phyloP scores from a whole-genome alignment of 1,140 invertebrate species.

The Wiebesia pumilae region DNA sequence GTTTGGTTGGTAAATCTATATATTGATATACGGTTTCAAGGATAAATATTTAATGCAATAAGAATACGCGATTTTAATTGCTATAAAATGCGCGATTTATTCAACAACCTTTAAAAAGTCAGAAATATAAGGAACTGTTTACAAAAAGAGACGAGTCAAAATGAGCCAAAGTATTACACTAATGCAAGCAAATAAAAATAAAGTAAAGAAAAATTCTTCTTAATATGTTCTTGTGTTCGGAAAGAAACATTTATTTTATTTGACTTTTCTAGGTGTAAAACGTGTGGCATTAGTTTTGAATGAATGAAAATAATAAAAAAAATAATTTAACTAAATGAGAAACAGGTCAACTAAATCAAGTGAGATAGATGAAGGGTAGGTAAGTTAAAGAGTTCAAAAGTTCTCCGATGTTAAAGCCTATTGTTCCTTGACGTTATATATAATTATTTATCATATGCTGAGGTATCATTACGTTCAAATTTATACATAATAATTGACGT shows the following conservation, averaged over 20 bases:
- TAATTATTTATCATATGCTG: not conserved
- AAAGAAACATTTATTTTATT: slow-evolving; percentile 44
- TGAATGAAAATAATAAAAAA: slow-evolving; percentile 21
- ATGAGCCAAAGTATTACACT: slow-evolving; percentile 33
- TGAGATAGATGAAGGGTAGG: slow-evolving; percentile 42
- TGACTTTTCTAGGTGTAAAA: slow-evolving; percentile 54
- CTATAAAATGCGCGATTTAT: not conserved
- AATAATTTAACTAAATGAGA: slow-evolving; percentile 28
- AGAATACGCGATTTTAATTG: not conserved
- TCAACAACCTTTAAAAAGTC: not conserved
- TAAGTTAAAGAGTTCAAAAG: not conserved
- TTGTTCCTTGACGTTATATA: slow-evolving; percentile 16
- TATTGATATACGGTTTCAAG: not conserved
- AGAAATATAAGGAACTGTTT: not conserved
- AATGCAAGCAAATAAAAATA: not conserved
- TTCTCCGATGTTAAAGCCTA: not conserved
- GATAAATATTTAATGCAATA: slow-evolving; percentile 35
- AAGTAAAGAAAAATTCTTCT: slow-evolving; percentile 21
- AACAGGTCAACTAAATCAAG: not conserved
- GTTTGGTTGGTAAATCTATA: not conserved
- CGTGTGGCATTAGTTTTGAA: not conserved
- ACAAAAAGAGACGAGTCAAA: not conserved
- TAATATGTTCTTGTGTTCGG: slow-evolving; percentile 39
- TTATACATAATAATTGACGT: not conserved
- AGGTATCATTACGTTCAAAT: not conserved